Evolutionary conservation across 1,140 invertebrate species (phyloP), one percentile per base, ranked within the genome.

Genomic region (Eumaeus atala): DNA sequence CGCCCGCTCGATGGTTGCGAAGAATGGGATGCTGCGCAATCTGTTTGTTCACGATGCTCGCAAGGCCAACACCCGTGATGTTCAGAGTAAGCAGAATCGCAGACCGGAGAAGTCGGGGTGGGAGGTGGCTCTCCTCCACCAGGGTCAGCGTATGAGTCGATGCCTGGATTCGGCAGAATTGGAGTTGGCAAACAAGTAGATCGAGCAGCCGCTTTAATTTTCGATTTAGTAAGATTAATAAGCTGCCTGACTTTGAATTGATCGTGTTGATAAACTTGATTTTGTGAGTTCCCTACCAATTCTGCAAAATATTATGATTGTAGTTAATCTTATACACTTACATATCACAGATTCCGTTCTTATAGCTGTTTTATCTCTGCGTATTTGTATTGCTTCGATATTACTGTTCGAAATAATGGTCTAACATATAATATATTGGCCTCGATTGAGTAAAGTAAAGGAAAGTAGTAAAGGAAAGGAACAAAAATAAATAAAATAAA

Each of bases 61-160:
- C 80, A 84, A 52, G 84, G 85, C 77, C 85, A 87, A 77, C 88
- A 89, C 57, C 89, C 89, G 74, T 87, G 80, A 65, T 87, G 88
- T 71, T 90, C 89, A 58, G 86, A 89, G 78, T 70, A 88, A 34
- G 86, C 86, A 12, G 87, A 88, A 68, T 88, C 87, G 62, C 81
- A 84, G 33, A 82, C 75, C 7, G 86, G 86, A 21, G 84, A 87
- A 21, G 74, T 80, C 52, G 82, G 82, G 42, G 83, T 83, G 37
- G 78, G 77, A 9, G 84, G 81, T 14, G 81, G 81, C 67, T 81
- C 77, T 37, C 83, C 83, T 62, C 81, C 83, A 9, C 84, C 84
- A 6, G 84, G 79, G 54, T 87, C 84, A 28, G 71, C 80, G 62
- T 75, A 83, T 48, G 81, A 82, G 63, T 84, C 84, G 56, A 83